phyloP scores from a whole-genome alignment of 1,140 invertebrate genomes.

The Lepidotrigona ventralis region DNA sequence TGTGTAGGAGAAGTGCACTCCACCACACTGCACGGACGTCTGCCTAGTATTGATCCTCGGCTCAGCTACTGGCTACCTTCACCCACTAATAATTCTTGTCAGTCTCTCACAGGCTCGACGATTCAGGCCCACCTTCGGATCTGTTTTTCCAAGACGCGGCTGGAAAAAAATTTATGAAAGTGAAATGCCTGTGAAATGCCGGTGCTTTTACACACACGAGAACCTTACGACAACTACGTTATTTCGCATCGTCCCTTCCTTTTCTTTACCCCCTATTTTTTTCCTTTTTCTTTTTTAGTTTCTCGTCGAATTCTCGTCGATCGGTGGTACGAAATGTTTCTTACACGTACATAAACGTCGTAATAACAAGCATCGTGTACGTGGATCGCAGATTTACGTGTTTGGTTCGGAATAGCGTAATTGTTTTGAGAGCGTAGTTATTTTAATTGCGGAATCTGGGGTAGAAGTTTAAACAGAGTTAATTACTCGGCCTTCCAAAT shows the following conservation, averaged over 20 bases:
- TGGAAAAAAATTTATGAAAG: constrained; percentile 23
- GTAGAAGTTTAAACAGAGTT: not conserved
- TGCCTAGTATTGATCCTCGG: constrained; percentile 79
- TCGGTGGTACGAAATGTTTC: too few species aligned
- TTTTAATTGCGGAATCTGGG: not conserved
- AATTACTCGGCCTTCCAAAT: not conserved
- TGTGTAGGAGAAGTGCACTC: constrained; percentile 77
- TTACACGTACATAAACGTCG: too few species aligned
- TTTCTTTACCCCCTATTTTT: not conserved
- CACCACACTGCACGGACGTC: constrained; percentile 75
- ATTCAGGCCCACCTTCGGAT: constrained; percentile 57
- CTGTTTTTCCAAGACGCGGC: constrained; percentile 36
- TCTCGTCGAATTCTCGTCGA: not conserved
- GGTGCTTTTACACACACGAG: not conserved
- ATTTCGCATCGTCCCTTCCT: not conserved
- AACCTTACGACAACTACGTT: not conserved
- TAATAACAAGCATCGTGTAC: not conserved
- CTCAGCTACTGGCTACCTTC: constrained; percentile 80
- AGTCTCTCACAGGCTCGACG: constrained; percentile 78
- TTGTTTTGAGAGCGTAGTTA: not conserved
- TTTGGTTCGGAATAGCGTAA: not conserved
- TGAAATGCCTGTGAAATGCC: not conserved
- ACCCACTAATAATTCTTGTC: constrained; percentile 81
- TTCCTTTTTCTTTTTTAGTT: not conserved
- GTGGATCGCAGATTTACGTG: not conserved